Evolutionary conservation across 2,888 invertebrate species (phyloP), one percentile per base, ranked within the genome.

Genomic region (Gymnosoma rotundatum): DNA sequence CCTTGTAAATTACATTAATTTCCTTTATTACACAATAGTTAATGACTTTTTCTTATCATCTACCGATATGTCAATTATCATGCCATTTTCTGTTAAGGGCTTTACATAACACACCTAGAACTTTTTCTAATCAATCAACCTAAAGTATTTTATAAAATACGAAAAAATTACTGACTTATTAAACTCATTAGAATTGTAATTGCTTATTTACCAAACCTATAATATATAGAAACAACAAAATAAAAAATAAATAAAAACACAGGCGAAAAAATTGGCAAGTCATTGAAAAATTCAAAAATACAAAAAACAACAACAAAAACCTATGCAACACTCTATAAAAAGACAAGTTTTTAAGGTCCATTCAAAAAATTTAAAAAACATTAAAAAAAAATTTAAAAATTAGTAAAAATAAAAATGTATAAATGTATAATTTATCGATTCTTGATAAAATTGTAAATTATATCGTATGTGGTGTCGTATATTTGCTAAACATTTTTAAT

Each of bases 261-360:
- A 6, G 0, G 12, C 16, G 2, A 52, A 64, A n/a, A 66, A 58
- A 75, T 66, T 48, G 75, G 16, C 64, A 75, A 75, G 75, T 75
- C 75, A 75, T 75, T 56, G 14, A 56, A 48, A 20, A 48, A 48
- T 75, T 66, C n/a, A 25, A 64, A 21, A 61, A 38, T 7, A 21
- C n/a, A 38, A 16, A 14, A 42, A 9, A 42, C 10, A 42, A 42
- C 42, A 12, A 10, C 8, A 38, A 38, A 7, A 42, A 18, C 18
- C 1, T 8, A 61, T 42, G 20, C 25, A n/a, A 10, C 21, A 63
- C 9, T 63, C 45, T 61, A 12, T n/a, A 20, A 48, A 21, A 48
- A 42, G 4, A 21, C n/a, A n/a, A 45, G 16, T 63, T 45, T 21
- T 64, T 48, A 45, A 42, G n/a, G n/a, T 42, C 2, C 45, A 64